These are phyloP conservation scores for Drosophila histrio DNA, from an alignment of 2,888 invertebrate genomes.

Conservation along the genomic window DNA sequence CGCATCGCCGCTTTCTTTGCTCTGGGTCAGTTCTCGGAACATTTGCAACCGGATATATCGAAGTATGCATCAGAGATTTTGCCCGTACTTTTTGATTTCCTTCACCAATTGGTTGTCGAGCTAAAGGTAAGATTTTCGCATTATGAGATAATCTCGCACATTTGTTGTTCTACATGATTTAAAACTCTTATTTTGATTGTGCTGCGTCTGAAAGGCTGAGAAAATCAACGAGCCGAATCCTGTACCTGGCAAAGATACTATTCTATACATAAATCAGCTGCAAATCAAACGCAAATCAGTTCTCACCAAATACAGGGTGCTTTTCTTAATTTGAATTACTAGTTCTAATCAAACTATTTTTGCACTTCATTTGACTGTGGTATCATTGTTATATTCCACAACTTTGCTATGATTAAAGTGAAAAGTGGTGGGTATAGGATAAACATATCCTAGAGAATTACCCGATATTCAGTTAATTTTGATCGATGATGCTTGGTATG, in stretches of 20 bases:
- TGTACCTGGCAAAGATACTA: constrained; percentile 73
- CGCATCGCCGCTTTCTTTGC: constrained; percentile 91
- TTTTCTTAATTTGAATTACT: constrained; percentile 19
- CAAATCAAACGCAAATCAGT: constrained; percentile 82
- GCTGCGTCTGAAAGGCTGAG: constrained; percentile 55
- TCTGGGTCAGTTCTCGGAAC: constrained; percentile 92
- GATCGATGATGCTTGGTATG: constrained; percentile 6
- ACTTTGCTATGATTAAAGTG: background rate
- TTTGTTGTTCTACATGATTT: constrained; percentile 29
- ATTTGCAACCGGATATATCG: constrained; percentile 91
- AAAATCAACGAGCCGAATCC: constrained; percentile 38
- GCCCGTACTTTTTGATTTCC: constrained; percentile 89
- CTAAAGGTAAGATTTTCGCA: constrained; percentile 83
- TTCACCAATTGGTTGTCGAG: constrained; percentile 87
- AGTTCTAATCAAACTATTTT: constrained; percentile 6
- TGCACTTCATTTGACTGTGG: constrained; percentile 22
- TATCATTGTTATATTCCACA: background rate
- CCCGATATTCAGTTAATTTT: background rate
- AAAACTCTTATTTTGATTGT: constrained; percentile 54
- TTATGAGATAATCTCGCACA: background rate
- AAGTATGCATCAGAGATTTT: constrained; percentile 89
- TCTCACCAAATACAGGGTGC: constrained; percentile 81
- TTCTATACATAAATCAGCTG: constrained; percentile 80
- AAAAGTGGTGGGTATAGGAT: background rate
- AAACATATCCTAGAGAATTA: background rate